Percentiles rank a stretch among this genome's conserved stretches.
Conservation (phyloP, 2,888 invertebrate genomes). For the Yponomeuta malinellus region DNA sequence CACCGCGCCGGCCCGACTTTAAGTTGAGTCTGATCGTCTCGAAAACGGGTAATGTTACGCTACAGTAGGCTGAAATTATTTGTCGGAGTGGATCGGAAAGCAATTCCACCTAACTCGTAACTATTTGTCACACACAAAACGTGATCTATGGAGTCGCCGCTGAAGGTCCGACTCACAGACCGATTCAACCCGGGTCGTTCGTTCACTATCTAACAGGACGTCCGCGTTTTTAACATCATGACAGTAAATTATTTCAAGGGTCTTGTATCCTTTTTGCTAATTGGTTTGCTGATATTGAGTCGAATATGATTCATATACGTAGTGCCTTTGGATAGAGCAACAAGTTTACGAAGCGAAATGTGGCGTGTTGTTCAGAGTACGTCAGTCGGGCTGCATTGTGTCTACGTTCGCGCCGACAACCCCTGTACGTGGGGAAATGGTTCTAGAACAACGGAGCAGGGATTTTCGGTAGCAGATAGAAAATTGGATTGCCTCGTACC, state of each 20-base stretch:
- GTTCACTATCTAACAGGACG: not conserved
- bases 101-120: constrained; percentile 68
- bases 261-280: not conserved
- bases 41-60: constrained; percentile 60
- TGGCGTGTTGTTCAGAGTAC: constrained; percentile 32
- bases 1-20: constrained; percentile 26
- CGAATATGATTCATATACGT: not conserved
- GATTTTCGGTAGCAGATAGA: constrained; percentile 46
- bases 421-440: constrained; percentile 38
- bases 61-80: constrained; percentile 67
- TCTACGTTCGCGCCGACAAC: constrained; percentile 34
- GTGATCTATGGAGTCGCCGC: constrained; percentile 52
- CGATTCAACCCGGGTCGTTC: not conserved
- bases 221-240: not conserved
- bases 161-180: not conserved
- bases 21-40: constrained; percentile 54
- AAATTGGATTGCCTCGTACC: constrained; percentile 58
- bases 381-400: constrained; percentile 45
- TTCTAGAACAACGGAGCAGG: constrained; percentile 34
- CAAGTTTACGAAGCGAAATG: constrained; percentile 36
- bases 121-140: constrained; percentile 73
- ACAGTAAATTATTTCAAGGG: not conserved
- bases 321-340: constrained; percentile 34
- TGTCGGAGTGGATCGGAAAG: constrained; percentile 71
- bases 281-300: not conserved